Conservation (phyloP, 2,797 vertebrate genomes). For the Micrastur ruficollis region DNA sequence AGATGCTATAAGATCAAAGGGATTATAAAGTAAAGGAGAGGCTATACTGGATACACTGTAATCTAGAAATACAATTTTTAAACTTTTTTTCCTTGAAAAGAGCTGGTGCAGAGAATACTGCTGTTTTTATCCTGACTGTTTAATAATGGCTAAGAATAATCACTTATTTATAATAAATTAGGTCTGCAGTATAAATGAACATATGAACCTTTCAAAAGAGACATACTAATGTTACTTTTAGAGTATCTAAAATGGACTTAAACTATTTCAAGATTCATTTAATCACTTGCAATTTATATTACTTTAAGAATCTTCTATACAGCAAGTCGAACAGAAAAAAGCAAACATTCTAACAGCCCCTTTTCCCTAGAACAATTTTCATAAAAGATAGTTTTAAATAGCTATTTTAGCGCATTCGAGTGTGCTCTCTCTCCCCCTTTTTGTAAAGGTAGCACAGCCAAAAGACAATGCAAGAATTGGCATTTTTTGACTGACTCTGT, state of each 20-base stretch:
- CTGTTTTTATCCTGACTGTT: neutral
- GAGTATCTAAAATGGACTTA: slow-evolving; percentile 43
- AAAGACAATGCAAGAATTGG: neutral
- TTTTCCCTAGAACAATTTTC: neutral
- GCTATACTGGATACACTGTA: neutral
- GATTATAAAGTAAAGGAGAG: slow-evolving; percentile 2
- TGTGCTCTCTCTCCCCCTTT: neutral
- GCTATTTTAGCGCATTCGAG: neutral
- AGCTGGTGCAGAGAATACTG: slow-evolving; percentile 34
- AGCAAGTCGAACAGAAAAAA: slow-evolving; percentile 37
- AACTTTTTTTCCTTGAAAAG: neutral
- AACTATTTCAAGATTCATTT: slow-evolving; percentile 42
- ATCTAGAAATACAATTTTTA: neutral
- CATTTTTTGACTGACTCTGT: neutral
- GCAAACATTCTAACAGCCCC: neutral
- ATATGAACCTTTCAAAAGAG: neutral
- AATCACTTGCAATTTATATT: slow-evolving; percentile 47
- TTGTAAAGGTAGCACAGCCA: neutral
- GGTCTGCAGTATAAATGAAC: slow-evolving; percentile 51
- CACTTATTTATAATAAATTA: slow-evolving; percentile 61
- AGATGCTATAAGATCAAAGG: neutral
- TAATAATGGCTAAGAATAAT: slow-evolving; percentile 55
- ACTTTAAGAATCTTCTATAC: slow-evolving; percentile 39
- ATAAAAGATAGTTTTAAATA: neutral
- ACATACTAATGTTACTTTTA: neutral